phyloP scores from a whole-genome alignment of 1,140 invertebrate species.

The Agrypnia vestita region DNA sequence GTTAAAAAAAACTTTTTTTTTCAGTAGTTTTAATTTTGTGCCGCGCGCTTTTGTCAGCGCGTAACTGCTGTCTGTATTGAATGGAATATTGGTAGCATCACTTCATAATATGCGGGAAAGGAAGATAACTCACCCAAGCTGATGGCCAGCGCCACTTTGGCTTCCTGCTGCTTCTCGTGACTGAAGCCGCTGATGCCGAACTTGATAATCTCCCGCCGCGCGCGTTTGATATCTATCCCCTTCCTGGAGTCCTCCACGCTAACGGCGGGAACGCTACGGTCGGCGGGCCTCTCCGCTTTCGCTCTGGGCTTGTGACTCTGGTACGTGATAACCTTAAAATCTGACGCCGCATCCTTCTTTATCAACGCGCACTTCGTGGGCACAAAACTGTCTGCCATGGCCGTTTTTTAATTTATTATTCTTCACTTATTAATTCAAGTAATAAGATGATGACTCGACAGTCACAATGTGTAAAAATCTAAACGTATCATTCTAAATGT shows the following conservation, averaged over 20 bases:
- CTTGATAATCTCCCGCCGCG: constrained; percentile 77
- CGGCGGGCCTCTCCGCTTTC: neutral
- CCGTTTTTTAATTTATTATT: neutral
- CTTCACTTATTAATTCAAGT: too few relatives aligned
- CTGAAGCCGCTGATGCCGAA: constrained; percentile 78
- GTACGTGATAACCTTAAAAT: constrained; percentile 40
- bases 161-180: constrained; percentile 73
- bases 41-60: too few relatives aligned
- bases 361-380: constrained; percentile 34
- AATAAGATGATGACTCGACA: too few relatives aligned
- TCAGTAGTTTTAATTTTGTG: too few relatives aligned
- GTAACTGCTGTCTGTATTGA: too few relatives aligned
- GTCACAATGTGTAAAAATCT: too few relatives aligned
- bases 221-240: constrained; percentile 73
- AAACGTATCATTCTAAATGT: too few relatives aligned
- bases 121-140: constrained; percentile 73
- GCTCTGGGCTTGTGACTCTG: constrained; percentile 36
- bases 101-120: too few relatives aligned
- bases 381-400: constrained; percentile 36
- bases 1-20: too few relatives aligned
- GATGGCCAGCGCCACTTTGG: constrained; percentile 75
- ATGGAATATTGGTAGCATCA: too few relatives aligned
- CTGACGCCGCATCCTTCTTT: constrained; percentile 35
- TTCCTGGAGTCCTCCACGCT: constrained; percentile 43
- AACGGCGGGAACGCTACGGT: neutral